Evolutionary conservation across 2,113 vertebrate genomes (phyloP).

Genomic region (Melanerpes formicivorus): DNA sequence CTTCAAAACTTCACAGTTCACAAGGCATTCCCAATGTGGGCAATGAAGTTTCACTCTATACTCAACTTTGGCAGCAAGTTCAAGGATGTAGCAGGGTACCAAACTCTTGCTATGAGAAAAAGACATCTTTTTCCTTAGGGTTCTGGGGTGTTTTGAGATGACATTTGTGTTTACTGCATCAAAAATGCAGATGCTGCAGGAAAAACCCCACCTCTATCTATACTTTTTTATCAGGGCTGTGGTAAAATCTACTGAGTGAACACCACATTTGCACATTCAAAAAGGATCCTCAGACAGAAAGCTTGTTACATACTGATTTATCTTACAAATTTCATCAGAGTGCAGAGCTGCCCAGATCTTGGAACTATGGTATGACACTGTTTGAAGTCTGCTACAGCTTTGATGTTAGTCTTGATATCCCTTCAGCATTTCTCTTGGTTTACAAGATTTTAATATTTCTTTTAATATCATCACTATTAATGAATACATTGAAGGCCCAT

Average conservation of each 20-base stretch:
- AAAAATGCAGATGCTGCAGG: neutral
- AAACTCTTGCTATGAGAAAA: neutral
- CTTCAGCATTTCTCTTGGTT: neutral
- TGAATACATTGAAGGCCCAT: neutral
- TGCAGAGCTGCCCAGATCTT: neutral
- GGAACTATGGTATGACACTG: neutral
- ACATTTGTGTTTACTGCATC: neutral
- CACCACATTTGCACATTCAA: neutral
- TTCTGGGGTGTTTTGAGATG: neutral
- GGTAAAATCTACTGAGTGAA: neutral
- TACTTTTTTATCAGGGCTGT: neutral
- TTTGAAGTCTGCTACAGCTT: neutral
- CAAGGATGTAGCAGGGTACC: neutral
- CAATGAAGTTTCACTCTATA: neutral
- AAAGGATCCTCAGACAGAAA: neutral
- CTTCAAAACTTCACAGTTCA: neutral
- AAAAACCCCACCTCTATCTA: accelerated
- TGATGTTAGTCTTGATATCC: neutral
- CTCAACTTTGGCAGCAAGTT: neutral
- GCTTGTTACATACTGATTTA: neutral
- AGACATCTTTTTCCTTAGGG: neutral
- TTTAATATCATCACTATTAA: neutral
- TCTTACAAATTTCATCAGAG: neutral
- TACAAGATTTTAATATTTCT: neutral
- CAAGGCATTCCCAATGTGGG: accelerated